A percentile compares a stretch with the other conserved stretches of the same genome.
These are phyloP conservation scores for Aegithalos caudatus DNA, from an alignment of 2,113 vertebrate species.

Conservation along the genomic window DNA sequence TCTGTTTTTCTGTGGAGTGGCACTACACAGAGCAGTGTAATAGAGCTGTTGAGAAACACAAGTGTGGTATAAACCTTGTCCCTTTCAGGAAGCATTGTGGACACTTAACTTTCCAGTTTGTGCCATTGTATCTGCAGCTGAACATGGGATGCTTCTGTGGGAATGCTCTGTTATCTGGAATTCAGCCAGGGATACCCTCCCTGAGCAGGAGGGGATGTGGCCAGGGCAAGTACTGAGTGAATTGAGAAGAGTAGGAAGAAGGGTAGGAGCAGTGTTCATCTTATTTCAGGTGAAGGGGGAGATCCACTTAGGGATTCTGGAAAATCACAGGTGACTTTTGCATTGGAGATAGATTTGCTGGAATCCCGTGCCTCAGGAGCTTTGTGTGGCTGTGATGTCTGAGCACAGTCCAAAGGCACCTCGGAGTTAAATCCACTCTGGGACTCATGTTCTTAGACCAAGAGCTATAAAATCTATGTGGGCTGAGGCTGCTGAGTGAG, in stretches of 20 bases:
- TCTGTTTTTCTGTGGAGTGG: not conserved
- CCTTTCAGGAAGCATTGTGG: not conserved
- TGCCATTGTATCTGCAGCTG: not conserved
- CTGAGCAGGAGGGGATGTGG: not conserved
- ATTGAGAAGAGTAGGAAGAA: not conserved
- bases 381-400: not conserved
- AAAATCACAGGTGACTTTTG: conserved; percentile 35
- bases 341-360: not conserved
- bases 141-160: not conserved
- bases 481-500: not conserved
- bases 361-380: not conserved
- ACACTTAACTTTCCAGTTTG: not conserved
- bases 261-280: not conserved
- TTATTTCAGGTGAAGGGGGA: not conserved
- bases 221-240: too few relatives aligned
- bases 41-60: not conserved
- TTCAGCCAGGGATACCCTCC: not conserved
- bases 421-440: not conserved
- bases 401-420: not conserved
- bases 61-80: not conserved
- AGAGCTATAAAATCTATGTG: not conserved
- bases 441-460: not conserved
- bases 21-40: not conserved
- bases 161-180: not conserved
- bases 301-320: not conserved